These are phyloP conservation scores for Myrmophylax atrothorax DNA, from an alignment of 2,113 vertebrate genomes.

Conservation along the genomic window DNA sequence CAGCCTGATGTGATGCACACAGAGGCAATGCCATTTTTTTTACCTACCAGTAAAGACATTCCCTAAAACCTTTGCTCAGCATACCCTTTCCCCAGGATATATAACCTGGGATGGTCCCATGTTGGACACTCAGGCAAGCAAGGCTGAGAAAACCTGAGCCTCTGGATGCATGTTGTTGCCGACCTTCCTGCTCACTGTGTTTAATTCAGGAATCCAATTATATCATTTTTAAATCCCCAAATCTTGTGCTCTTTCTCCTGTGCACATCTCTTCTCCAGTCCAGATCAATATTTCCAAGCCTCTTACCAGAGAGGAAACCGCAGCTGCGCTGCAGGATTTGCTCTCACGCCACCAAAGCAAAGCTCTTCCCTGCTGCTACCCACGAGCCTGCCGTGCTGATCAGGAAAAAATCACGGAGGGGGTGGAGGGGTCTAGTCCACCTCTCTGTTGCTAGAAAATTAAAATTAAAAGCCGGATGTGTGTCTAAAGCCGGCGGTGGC, in stretches of 20 bases:
- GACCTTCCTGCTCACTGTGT: neutral
- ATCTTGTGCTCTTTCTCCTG: conserved; percentile 51
- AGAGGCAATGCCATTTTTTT: neutral
- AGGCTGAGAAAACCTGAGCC: neutral
- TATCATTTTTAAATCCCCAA: conserved; percentile 48
- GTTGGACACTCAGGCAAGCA: neutral
- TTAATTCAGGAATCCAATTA: conserved; percentile 58
- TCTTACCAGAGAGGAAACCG: neutral
- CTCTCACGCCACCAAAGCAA: neutral
- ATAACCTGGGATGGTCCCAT: neutral
- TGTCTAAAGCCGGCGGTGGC: neutral
- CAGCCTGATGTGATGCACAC: fast-evolving
- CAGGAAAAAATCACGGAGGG: neutral
- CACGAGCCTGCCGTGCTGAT: neutral
- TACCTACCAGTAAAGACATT: neutral
- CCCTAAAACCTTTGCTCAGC: neutral
- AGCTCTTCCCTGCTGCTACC: conserved; percentile 7
- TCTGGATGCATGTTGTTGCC: neutral
- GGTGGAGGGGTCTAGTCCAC: neutral
- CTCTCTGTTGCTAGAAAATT: neutral
- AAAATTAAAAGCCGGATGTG: neutral
- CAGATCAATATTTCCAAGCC: conserved; percentile 48
- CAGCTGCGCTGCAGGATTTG: conserved; percentile 13
- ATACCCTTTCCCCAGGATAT: neutral
- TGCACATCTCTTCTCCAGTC: neutral